Evolutionary conservation across 2,797 vertebrate genomes (phyloP).

Genomic region (Florisuga fusca): DNA sequence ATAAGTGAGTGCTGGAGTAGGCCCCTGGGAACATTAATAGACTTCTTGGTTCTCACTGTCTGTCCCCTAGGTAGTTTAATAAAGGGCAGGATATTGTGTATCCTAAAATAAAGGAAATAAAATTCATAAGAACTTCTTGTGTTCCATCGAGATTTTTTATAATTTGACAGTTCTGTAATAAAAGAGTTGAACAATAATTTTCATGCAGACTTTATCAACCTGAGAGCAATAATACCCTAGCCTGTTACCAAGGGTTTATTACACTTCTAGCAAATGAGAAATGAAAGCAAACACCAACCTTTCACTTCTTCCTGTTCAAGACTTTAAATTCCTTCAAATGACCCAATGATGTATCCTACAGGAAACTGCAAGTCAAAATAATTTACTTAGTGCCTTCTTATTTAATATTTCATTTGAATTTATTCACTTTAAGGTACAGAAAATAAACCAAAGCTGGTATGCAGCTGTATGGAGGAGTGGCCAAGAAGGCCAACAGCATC

Average conservation of each 20-base stretch:
- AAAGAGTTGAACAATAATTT: not conserved
- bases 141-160: not conserved
- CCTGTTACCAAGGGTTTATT: not conserved
- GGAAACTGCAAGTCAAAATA: not conserved
- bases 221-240: not conserved
- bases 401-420: not conserved
- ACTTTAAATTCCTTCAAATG: not conserved
- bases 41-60: not conserved
- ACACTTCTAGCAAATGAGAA: not conserved
- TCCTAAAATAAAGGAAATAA: not conserved
- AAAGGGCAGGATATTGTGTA: conserved; percentile 57
- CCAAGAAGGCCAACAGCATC: too few species aligned
- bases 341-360: not conserved
- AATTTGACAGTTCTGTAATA: conserved; percentile 8
- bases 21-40: not conserved
- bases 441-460: not conserved
- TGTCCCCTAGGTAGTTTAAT: conserved; percentile 34
- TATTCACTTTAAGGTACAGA: not conserved
- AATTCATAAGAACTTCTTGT: not conserved
- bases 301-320: not conserved
- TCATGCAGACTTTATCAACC: conserved; percentile 20
- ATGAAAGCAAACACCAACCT: not conserved
- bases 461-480: too few species aligned
- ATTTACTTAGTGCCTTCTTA: not conserved
- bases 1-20: not conserved